Evolutionary conservation across 2,113 vertebrate species (phyloP).

Genomic region (Centropus bengalensis): DNA sequence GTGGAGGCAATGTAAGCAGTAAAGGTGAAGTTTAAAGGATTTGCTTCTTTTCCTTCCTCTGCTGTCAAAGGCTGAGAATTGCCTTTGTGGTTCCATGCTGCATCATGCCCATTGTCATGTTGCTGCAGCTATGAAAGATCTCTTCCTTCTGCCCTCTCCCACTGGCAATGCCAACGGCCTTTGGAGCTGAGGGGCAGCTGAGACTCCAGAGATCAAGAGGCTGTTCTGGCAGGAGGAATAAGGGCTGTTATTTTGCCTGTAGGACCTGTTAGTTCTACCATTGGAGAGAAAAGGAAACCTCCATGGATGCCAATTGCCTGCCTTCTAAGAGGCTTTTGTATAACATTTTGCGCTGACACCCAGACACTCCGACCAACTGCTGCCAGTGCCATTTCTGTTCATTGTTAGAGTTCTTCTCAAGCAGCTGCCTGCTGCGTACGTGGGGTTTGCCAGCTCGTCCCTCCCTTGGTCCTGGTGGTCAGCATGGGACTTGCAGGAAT

Average conservation of each 20-base stretch:
- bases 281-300: accelerated
- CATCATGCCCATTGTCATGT: background rate
- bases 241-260: background rate
- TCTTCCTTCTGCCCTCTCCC: background rate
- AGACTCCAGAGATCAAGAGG: background rate
- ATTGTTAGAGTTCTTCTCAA: accelerated
- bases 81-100: accelerated
- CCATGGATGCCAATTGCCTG: accelerated
- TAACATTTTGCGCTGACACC: background rate
- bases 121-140: background rate
- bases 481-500: background rate
- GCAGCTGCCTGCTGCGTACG: background rate
- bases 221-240: background rate
- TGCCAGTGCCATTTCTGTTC: background rate
- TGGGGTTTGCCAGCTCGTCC: background rate
- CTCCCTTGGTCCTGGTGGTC: background rate
- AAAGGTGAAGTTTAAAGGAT: background rate
- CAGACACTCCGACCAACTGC: accelerated
- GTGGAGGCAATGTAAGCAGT: background rate
- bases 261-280: background rate
- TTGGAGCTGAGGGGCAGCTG: background rate
- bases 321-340: background rate
- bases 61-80: background rate
- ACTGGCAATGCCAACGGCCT: background rate
- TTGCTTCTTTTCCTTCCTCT: background rate